phyloP scores from a whole-genome alignment of 2,888 invertebrate species.

The Aporophyla nigra region DNA sequence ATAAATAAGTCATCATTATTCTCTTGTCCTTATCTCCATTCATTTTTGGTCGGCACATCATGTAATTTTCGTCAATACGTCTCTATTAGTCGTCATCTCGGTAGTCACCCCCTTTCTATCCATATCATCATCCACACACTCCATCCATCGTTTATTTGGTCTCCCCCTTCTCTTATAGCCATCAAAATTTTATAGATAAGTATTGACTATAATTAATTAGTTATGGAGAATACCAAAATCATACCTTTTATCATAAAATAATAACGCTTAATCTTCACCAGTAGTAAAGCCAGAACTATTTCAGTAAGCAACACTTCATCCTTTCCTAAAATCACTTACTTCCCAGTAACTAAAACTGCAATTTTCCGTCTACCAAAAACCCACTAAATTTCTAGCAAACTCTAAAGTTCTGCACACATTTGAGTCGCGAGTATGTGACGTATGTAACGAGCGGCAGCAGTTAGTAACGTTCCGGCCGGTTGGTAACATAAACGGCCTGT shows the following conservation, averaged over 20 bases:
- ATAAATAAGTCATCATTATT: too few relatives aligned
- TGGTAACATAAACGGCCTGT: conserved; percentile 27
- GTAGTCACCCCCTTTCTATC: too few relatives aligned
- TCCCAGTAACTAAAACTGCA: neutral
- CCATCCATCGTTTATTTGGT: too few relatives aligned
- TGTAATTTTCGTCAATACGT: too few relatives aligned
- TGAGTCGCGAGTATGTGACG: conserved; percentile 21
- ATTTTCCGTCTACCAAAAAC: conserved; percentile 25
- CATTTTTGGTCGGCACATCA: too few relatives aligned
- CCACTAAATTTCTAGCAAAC: conserved; percentile 3
- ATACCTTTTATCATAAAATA: neutral
- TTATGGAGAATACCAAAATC: neutral
- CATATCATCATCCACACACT: too few relatives aligned
- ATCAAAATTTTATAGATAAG: too few relatives aligned
- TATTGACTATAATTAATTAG: too few relatives aligned
- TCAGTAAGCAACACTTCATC: neutral
- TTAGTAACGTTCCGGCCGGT: conserved; percentile 7
- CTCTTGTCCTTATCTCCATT: too few relatives aligned
- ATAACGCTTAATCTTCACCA: neutral
- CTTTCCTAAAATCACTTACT: neutral
- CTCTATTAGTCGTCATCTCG: too few relatives aligned
- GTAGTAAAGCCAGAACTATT: neutral
- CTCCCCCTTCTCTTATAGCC: too few relatives aligned
- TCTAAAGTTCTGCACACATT: conserved; percentile 8
- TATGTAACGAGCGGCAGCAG: conserved; percentile 1